phyloP scores from a whole-genome alignment of 2,797 vertebrate genomes.

The Eidolon dupreanum region DNA sequence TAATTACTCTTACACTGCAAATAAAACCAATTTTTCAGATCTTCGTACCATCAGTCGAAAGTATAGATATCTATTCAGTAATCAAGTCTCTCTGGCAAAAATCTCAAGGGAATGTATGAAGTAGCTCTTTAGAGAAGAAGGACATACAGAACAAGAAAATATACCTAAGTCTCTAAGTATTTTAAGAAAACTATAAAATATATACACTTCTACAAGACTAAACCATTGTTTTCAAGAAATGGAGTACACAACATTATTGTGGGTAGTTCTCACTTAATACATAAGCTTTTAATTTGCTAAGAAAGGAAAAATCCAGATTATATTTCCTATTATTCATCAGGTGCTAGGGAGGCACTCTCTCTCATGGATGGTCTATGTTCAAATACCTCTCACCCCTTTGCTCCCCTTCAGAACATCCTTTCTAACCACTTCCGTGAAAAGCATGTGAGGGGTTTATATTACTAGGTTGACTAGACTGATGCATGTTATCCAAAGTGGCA shows the following conservation, averaged over 20 bases:
- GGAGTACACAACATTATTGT: not conserved
- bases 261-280: not conserved
- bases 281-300: not conserved
- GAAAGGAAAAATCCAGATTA: not conserved
- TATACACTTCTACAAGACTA: not conserved
- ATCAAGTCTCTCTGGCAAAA: not conserved
- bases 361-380: too few relatives aligned
- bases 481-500: not conserved
- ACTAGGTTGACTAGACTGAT: not conserved
- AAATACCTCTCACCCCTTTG: too few relatives aligned
- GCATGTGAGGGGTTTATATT: not conserved
- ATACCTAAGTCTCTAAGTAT: not conserved
- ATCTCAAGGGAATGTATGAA: not conserved
- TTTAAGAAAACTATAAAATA: conserved; percentile 13
- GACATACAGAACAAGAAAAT: not conserved
- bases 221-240: not conserved
- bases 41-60: not conserved
- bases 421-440: not conserved
- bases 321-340: not conserved
- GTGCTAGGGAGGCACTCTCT: not conserved
- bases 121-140: not conserved
- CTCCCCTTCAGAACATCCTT: not conserved
- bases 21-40: conserved; percentile 5
- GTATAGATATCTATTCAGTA: not conserved
- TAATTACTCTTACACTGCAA: not conserved